phyloP scores from a whole-genome alignment of 2,797 vertebrate genomes.

The Cyclopterus lumpus region DNA sequence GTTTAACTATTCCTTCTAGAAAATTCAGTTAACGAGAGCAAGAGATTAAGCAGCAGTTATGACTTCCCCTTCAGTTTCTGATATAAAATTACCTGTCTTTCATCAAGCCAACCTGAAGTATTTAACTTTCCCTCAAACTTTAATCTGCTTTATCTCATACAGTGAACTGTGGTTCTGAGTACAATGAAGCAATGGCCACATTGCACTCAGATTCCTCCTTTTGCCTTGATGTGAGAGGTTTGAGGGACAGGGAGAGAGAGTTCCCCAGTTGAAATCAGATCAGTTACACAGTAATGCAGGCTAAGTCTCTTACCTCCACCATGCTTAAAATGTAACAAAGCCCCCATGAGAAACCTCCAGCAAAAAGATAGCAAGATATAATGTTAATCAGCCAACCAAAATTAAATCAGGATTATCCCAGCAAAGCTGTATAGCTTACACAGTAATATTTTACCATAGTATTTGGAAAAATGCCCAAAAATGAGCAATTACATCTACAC shows the following conservation, averaged over 20 bases:
- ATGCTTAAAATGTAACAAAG: slow-evolving; percentile 60
- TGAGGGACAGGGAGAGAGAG: slow-evolving; percentile 10
- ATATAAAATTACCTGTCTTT: slow-evolving; percentile 37
- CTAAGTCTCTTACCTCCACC: slow-evolving; percentile 57
- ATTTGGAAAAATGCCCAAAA: slow-evolving; percentile 77
- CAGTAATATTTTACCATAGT: slow-evolving; percentile 62
- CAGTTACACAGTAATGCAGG: slow-evolving; percentile 64
- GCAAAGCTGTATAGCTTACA: slow-evolving; percentile 53
- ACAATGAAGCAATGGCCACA: slow-evolving; percentile 35
- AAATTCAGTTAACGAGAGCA: not conserved
- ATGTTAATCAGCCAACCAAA: slow-evolving; percentile 72
- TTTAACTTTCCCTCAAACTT: slow-evolving; percentile 30
- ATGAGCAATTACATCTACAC: slow-evolving; percentile 68
- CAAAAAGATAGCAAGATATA: slow-evolving; percentile 67
- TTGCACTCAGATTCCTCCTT: slow-evolving; percentile 21
- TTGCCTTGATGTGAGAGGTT: slow-evolving; percentile 34
- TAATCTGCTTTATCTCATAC: slow-evolving; percentile 39
- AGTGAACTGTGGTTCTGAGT: slow-evolving; percentile 31
- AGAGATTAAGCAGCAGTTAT: not conserved
- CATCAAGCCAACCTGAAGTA: slow-evolving; percentile 42
- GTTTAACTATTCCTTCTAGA: not conserved
- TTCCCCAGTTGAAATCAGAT: slow-evolving; percentile 64
- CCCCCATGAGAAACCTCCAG: slow-evolving; percentile 64
- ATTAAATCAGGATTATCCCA: slow-evolving; percentile 81
- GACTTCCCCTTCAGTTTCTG: not conserved